A percentile compares a stretch with the other conserved stretches of the same genome.
These are phyloP conservation scores for Sebastes wilsoni DNA, from an alignment of 2,797 vertebrate genomes.

Conservation along the genomic window DNA sequence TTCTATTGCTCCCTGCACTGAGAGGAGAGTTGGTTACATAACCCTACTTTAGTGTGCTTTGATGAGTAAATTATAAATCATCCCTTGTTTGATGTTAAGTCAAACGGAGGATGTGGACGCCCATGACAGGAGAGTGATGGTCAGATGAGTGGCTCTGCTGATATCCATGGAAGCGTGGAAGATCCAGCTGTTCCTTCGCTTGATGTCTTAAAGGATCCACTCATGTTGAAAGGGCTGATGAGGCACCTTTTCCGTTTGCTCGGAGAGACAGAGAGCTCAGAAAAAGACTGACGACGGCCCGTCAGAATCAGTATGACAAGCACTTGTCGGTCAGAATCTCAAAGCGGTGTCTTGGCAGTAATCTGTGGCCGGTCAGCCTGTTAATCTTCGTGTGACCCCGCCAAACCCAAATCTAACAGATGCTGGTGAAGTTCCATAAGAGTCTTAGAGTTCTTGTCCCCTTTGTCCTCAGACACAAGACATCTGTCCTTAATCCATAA, in stretches of 20 bases:
- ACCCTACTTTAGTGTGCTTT: conserved; percentile 56
- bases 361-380: conserved; percentile 53
- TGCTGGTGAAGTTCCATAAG: conserved; percentile 41
- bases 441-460: conserved; percentile 31
- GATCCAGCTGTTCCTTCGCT: conserved; percentile 66
- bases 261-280: conserved; percentile 54
- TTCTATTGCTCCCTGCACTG: conserved; percentile 35
- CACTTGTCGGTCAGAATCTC: conserved; percentile 47
- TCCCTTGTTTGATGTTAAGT: conserved; percentile 62
- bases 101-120: conserved; percentile 54
- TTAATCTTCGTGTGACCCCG: conserved; percentile 62
- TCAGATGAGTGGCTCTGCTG: conserved; percentile 59
- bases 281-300: conserved; percentile 55
- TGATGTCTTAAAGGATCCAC: conserved; percentile 46
- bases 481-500: conserved; percentile 7
- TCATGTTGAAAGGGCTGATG: conserved; percentile 66
- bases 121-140: conserved; percentile 52
- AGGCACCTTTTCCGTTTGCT: conserved; percentile 57
- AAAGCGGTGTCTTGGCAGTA: conserved; percentile 52
- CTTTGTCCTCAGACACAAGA: conserved; percentile 36
- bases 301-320: conserved; percentile 32
- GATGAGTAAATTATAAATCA: conserved; percentile 64
- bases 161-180: conserved; percentile 55
- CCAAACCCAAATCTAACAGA: conserved; percentile 48
- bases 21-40: conserved; percentile 53